Evolutionary conservation across 2,888 invertebrate species (phyloP).

Genomic region (Ophion costatus): DNA sequence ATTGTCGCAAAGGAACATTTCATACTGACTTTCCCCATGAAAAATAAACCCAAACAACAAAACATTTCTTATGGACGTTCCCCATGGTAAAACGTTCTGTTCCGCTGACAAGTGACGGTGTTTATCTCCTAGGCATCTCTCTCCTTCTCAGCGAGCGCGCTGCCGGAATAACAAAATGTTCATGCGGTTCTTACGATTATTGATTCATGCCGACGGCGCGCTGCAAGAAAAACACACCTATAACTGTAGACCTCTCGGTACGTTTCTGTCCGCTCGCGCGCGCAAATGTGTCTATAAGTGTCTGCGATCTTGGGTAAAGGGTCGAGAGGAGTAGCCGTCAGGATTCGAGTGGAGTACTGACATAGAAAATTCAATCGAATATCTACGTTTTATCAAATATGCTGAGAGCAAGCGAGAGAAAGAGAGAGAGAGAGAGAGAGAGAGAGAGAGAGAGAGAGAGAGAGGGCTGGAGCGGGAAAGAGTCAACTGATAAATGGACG

Average conservation of each 20-base stretch:
- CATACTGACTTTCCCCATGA: too few relatives aligned
- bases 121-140: conserved; percentile 22
- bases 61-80: conserved; percentile 36
- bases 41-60: too few relatives aligned
- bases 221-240: conserved; percentile 42
- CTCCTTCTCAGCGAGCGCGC: conserved; percentile 6
- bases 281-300: conserved; percentile 7
- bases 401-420: conserved; percentile 28
- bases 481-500: conserved; percentile 2
- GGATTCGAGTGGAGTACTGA: conserved; percentile 40
- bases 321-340: conserved; percentile 20
- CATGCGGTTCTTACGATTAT: conserved; percentile 55
- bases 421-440: conserved; percentile 15
- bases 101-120: conserved; percentile 53
- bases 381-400: conserved; percentile 57
- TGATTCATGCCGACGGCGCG: conserved; percentile 53
- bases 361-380: conserved; percentile 59
- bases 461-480: not conserved
- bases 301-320: conserved; percentile 23
- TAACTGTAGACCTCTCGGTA: not conserved
- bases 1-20: too few relatives aligned
- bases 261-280: not conserved
- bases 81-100: conserved; percentile 41
- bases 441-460: conserved; percentile 20
- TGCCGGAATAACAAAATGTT: conserved; percentile 56